Percentiles rank a stretch among this genome's conserved stretches.
Evolutionary conservation across 2,113 vertebrate genomes (phyloP).

Genomic region (Hystrix brachyura): DNA sequence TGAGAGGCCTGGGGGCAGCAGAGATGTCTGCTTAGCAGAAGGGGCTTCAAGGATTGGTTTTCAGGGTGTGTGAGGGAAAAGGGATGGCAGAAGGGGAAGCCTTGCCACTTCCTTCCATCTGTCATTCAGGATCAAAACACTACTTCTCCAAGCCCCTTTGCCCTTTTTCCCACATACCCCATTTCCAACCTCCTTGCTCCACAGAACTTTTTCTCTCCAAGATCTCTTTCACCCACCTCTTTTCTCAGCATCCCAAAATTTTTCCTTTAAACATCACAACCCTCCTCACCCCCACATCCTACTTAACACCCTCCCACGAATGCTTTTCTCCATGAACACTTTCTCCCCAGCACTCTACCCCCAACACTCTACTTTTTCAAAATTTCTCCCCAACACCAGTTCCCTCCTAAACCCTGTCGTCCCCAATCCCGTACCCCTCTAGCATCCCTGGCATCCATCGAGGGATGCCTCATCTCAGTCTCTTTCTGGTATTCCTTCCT

Average conservation of each 20-base stretch:
- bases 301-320: neutral
- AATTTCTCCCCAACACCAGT: neutral
- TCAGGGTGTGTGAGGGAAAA: neutral
- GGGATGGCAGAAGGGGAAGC: neutral
- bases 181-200: neutral
- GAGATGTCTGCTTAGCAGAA: neutral
- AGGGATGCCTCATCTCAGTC: no score
- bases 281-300: neutral
- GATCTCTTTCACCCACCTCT: neutral
- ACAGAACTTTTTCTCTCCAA: neutral
- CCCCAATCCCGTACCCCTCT: neutral
- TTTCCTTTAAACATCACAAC: neutral
- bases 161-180: neutral
- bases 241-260: neutral
- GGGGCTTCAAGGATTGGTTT: neutral
- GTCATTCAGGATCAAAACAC: neutral
- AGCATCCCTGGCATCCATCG: no score
- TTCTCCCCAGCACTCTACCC: neutral
- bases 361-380: neutral
- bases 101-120: neutral
- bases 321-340: neutral
- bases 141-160: neutral
- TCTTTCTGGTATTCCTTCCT: neutral
- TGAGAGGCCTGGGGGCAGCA: neutral
- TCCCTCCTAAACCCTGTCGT: neutral